Base-by-base conservation (phyloP, 92 coral and sea anemone species). In the Paragorgia papillata region DNA sequence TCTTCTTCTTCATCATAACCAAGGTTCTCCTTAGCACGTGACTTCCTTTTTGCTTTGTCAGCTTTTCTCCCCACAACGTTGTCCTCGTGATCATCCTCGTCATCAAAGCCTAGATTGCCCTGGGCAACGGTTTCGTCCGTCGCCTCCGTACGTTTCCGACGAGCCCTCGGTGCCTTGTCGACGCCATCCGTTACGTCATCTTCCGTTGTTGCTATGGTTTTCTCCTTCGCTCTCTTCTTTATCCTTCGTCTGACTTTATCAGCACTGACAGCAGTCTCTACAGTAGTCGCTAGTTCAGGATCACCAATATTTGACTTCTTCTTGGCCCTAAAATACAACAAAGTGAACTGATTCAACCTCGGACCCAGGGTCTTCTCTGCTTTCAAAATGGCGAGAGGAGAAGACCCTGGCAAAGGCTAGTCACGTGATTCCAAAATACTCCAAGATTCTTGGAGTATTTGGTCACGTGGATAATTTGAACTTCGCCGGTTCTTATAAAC, bases 91-190 rank as follows among this genome's bases (percentile, higher is more conserved):
- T 62, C 76, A 24, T 80, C 82, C 51, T 81, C 92, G 63, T 76
- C 74, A 2, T 82, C 94, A 84, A 71, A 94, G 34, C 91, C 98
- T 75, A 83, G 73, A 68, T 90, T 94, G 50, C 88, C 98, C 40
- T 79, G 81, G 14, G 88, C 90, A 10, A 56, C 31, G 18, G 29
- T 13, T 17, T 56, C 17, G 13, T 8, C 62, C 15, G 14, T 56
- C 30, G 2, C 7, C 18, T 28, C 62, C 30, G 2, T 22, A 46
- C 53, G 60, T 25, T 44, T 48, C 12, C 75, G 22, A 22, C 24
- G 37, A 6, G 37, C 33, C 20, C 56, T 25, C 56, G 1, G 50
- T n/a, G 41, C 13, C 21, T 29, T 58, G 46, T 21, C 51, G 15
- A 34, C 28, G 63, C 92, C 80, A 32, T 83, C 87, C 21, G 24